A percentile compares a stretch with the other conserved stretches of the same genome.
Evolutionary conservation across 2,888 invertebrate genomes (phyloP).

Genomic region (Drosophila kambysellisi): DNA sequence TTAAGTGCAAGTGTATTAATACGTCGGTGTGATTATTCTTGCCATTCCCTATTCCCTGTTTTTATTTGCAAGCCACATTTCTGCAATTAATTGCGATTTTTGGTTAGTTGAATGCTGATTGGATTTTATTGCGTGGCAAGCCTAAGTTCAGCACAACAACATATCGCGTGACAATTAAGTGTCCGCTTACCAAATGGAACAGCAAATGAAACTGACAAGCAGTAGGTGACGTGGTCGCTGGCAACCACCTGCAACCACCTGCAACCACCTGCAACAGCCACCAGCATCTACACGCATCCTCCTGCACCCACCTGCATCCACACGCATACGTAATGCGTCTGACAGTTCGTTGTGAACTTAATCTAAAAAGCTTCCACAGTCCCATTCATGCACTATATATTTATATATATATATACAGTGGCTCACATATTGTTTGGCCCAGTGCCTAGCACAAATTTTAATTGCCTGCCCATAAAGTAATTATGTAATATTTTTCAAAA

Average conservation of each 20-base stretch:
- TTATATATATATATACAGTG: not conserved
- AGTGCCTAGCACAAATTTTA: no score
- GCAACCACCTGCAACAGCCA: no score
- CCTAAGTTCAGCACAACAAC: not conserved
- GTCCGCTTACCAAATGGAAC: slow-evolving; percentile 23
- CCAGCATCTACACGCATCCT: no score
- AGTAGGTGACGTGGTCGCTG: slow-evolving; percentile 14
- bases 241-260: not conserved
- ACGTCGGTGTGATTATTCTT: not conserved
- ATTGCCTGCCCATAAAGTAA: no score
- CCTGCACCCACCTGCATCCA: not conserved
- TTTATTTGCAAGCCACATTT: not conserved
- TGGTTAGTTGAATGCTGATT: slow-evolving; percentile 43
- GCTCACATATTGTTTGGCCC: no score
- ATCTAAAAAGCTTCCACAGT: slow-evolving; percentile 54
- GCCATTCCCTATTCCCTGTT: not conserved
- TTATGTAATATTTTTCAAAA: no score
- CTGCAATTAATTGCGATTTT: slow-evolving; percentile 26
- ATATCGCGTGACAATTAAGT: slow-evolving; percentile 5
- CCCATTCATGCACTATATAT: not conserved
- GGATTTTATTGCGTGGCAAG: slow-evolving; percentile 16
- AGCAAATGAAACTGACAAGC: slow-evolving; percentile 13
- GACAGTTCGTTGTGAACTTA: slow-evolving; percentile 59
- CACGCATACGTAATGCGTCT: slow-evolving; percentile 47
- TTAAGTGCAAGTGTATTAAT: slow-evolving; percentile 2